Conservation (phyloP, 2,888 invertebrate species). For the Scaptodrosophila latifasciaeformis region DNA sequence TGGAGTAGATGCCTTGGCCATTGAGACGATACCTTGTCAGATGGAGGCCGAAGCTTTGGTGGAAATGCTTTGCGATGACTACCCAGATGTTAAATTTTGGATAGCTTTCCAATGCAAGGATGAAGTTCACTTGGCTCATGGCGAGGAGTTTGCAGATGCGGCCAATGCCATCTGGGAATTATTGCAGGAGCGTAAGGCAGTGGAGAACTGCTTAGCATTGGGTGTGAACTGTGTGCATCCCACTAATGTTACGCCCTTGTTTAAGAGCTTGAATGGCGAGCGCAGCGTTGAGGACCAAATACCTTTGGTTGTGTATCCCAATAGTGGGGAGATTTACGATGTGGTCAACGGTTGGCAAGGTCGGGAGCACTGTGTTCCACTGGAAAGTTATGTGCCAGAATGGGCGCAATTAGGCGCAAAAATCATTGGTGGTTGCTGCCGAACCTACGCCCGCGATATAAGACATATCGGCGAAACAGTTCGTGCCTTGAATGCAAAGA, state of each 20-base stretch:
- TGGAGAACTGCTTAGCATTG: conserved; percentile 84
- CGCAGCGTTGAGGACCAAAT: conserved; percentile 76
- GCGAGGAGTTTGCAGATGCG: conserved; percentile 85
- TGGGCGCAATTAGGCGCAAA: conserved; percentile 89
- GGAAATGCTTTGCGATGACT: conserved; percentile 83
- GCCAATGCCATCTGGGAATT: conserved; percentile 81
- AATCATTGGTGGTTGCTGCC: conserved; percentile 94
- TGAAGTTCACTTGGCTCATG: conserved; percentile 81
- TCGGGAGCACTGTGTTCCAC: conserved; percentile 81
- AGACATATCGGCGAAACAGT: conserved; percentile 79
- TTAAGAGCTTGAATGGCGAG: conserved; percentile 77
- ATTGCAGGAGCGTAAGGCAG: conserved; percentile 79
- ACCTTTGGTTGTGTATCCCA: conserved; percentile 92
- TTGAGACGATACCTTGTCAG: conserved; percentile 94
- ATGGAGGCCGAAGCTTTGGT: conserved; percentile 90
- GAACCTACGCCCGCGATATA: conserved; percentile 89
- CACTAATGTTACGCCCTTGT: conserved; percentile 78
- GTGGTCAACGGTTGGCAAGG: conserved; percentile 79
- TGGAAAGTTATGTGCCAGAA: conserved; percentile 83
- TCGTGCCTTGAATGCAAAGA: conserved; percentile 44
- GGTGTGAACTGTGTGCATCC: conserved; percentile 93
- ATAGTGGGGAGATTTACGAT: conserved; percentile 81
- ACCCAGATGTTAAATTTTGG: conserved; percentile 88
- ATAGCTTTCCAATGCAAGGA: conserved; percentile 91
- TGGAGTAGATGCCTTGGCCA: conserved; percentile 88